Evolutionary conservation across 1,140 invertebrate genomes (phyloP), one percentile per base, ranked within the genome.

Genomic region (Sinonovacula constricta): DNA sequence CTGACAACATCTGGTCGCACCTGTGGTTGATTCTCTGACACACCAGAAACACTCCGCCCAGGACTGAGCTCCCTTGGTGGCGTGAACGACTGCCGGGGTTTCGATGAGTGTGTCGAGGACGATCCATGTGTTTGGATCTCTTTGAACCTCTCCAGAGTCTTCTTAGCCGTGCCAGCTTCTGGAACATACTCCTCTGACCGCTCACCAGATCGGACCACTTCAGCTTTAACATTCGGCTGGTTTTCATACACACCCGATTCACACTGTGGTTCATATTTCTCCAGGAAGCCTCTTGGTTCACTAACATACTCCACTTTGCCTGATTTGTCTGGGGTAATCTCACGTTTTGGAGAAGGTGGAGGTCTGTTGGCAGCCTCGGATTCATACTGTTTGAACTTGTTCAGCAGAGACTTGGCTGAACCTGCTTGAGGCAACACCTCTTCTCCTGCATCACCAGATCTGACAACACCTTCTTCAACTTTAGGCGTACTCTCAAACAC

Each of bases 371-470:
- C 79, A 30, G 57, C 79, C 66, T 86, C 77, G 26, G 68, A 53
- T 72, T 87, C 82, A 36, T 86, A 62, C 69, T 88, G 78, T 33
- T 82, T 83, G 76, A 86, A 89, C 49, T 81, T 85, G 22, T 85
- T 82, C 22, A 81, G 83, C 30, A 89, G 49, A 76, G 81, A 86
- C 60, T 82, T 83, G 24, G 88, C 88, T 31, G 74, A 82, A 24
- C 88, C 88, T 56, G 68, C 66, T 75, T 88, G 86, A 53, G 88
- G 88, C 30, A 88, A 65, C 0, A 83, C 72, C 54, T 89, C 88
- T 33, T 87, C 78, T 49, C 53, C 49, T 18, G 66, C 45, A 18
- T 83, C 81, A 3, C 71, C 84, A 12, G 84, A 81, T 31, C 79
- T 81, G 18, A 88, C 77, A 49, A 88, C 82, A 67, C 87, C 83